Percentiles rank a stretch among this genome's conserved stretches.
phyloP scores from a whole-genome alignment of 2,797 vertebrate species.

The Calcarius lapponicus region DNA sequence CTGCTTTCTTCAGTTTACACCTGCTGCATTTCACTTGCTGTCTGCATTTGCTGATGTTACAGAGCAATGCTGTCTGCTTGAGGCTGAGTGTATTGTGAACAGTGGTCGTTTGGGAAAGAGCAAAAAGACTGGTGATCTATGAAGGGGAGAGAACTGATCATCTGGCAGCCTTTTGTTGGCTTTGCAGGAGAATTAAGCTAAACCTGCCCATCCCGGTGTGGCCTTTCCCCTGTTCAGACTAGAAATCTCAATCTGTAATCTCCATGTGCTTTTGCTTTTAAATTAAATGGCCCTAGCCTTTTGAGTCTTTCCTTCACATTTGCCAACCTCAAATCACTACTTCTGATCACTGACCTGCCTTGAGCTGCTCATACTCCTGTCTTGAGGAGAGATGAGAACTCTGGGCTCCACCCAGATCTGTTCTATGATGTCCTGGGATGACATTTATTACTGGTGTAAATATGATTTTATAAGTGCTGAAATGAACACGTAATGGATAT shows the following conservation, averaged over 20 bases:
- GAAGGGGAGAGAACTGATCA: not conserved
- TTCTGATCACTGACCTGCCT: not conserved
- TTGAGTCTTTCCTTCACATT: not conserved
- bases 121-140: not conserved
- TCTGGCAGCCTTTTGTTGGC: not conserved
- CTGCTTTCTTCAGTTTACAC: not conserved
- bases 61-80: not conserved
- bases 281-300: not conserved
- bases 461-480: not conserved
- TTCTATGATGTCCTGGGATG: not conserved
- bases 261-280: slow-evolving; percentile 31
- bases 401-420: not conserved
- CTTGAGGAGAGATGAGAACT: not conserved
- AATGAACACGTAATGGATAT: not conserved
- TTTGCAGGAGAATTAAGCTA: slow-evolving; percentile 2
- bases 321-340: not conserved
- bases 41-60: not conserved
- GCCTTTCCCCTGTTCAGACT: not conserved
- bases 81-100: not conserved
- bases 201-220: not conserved
- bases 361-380: not conserved
- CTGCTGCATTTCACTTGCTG: not conserved
- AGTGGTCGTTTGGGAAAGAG: not conserved
- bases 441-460: not conserved
- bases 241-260: slow-evolving; percentile 2